Evolutionary conservation across 2,113 vertebrate species (phyloP).

Genomic region (Crocuta crocuta): DNA sequence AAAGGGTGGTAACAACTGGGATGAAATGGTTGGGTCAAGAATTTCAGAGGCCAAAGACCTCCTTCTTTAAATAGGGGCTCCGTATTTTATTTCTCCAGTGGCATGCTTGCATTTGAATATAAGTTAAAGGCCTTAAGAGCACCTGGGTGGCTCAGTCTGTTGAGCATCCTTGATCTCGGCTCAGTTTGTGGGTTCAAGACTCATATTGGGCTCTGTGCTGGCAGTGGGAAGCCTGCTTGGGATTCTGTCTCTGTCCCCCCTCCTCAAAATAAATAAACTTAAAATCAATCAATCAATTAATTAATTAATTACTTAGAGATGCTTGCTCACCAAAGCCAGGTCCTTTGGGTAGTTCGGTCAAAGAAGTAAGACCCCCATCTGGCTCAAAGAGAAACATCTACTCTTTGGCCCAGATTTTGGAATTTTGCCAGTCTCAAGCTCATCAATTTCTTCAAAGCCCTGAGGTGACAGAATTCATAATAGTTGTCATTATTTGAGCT

Average conservation of each 20-base stretch:
- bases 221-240: too few relatives aligned
- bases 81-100: slow-evolving; percentile 60
- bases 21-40: not conserved
- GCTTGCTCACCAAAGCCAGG: slow-evolving; percentile 94
- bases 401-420: slow-evolving; percentile 95
- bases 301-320: slow-evolving; percentile 78
- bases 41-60: not conserved
- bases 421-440: slow-evolving; percentile 93
- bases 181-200: too few relatives aligned
- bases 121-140: slow-evolving; percentile 87
- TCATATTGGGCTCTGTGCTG: too few relatives aligned
- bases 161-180: too few relatives aligned
- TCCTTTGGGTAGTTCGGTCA: slow-evolving; percentile 93
- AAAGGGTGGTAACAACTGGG: not conserved
- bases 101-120: slow-evolving; percentile 58
- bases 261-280: too few relatives aligned
- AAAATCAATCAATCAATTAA: too few relatives aligned
- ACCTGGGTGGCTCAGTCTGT: too few relatives aligned
- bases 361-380: slow-evolving; percentile 93
- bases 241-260: too few relatives aligned
- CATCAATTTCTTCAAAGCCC: slow-evolving; percentile 97
- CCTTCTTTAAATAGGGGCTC: not conserved
- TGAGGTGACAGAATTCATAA: slow-evolving; percentile 92
- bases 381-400: slow-evolving; percentile 96
- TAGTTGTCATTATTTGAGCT: slow-evolving; percentile 52